Base-by-base conservation (phyloP, 2,113 vertebrate genomes). In the Oostethus manadensis region DNA sequence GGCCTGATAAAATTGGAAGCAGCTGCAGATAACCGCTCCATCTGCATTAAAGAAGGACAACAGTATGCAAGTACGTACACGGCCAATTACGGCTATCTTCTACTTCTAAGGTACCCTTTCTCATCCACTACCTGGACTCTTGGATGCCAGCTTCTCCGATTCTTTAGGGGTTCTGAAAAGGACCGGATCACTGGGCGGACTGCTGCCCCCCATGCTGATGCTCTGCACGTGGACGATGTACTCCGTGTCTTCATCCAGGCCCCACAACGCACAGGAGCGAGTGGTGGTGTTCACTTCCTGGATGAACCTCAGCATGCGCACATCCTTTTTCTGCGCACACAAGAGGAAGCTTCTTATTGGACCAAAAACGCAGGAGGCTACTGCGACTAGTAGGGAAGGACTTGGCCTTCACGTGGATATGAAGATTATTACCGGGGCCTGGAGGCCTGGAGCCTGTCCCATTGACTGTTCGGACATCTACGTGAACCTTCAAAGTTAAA, bases 261-360 rank as follows among this genome's bases (percentile, higher is more conserved):
- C 95, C 95, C 95, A 97, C 70, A 98, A 83, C 48, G 92, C 92
- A 54, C 95, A 98, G 3, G 95, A 97, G 75, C 94, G 94, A 2
- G 93, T 97, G 85, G 95, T 97, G 73, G 95, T 97, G 90, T 98
- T 98, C 82, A 97, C 93, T 66, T 98, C 95, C 90, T 97, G 95
- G 88, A 97, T 98, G 87, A 97, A 95, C 65, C 95, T 90, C 82
- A 97, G 87, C 95, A 94, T 98, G 68, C 92, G 89, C 47, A 95
- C 93, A 3, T 97, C 95, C 85, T 97, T 98, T 82, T 97, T 97
- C 95, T 98, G 86, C 51, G 47, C 46, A 75, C 13, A 21, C 18
- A 8, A 0, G 13, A 26, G 13, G 1, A 22, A 15, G 8, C 4
- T 26, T 51, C 20, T 26, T 26, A 26, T 26, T 26, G 23, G 23